Evolutionary conservation across 1,140 invertebrate species (phyloP), one percentile per base, ranked within the genome.

Genomic region (Centruroides vittatus): DNA sequence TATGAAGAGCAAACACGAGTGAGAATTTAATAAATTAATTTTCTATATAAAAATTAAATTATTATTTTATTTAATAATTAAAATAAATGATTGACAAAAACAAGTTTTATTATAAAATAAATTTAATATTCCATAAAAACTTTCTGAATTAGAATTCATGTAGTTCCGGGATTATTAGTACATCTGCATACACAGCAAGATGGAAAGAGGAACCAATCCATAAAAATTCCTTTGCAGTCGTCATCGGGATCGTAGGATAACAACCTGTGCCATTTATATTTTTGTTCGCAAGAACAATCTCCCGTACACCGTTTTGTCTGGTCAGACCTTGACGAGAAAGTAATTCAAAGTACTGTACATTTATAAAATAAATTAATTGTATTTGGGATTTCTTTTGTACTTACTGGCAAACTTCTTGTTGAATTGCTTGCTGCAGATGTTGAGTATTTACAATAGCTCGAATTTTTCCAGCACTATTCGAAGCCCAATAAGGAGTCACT

Each of bases 201-300:
- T 10, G 90, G 90, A 74, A 93, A 94, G 56, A 90, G 81, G 75
- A 94, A 94, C 91, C 91, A 94, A 73, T 94, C 91, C 79, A 93
- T 92, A 73, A 94, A 94, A 64, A 94, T 93, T 57, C 90, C 91
- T 70, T 88, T 86, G 73, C 91, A 93, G 71, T 92, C 89, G 71
- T 93, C 91, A 72, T 93, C 91, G 0, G 90, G 89, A 75, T 94
- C 91, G 72, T 93, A 93, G 13, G 90, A 86, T 9, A 94, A 76
- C 1, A 93, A 76, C 41, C 91, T 81, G 75, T 93, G 88, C 78
- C 88, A 86, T 66, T 89, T 88, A 74, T 88, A 90, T 69, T 91
- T 89, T 69, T 92, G 88, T 68, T 91, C 88, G 71, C 91, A 93
- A 7, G 85, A 84, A 70, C 91, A 94, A 65, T 93, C 89, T 0